phyloP scores from a whole-genome alignment of 2,797 vertebrate genomes.

The Malacoraja senta region DNA sequence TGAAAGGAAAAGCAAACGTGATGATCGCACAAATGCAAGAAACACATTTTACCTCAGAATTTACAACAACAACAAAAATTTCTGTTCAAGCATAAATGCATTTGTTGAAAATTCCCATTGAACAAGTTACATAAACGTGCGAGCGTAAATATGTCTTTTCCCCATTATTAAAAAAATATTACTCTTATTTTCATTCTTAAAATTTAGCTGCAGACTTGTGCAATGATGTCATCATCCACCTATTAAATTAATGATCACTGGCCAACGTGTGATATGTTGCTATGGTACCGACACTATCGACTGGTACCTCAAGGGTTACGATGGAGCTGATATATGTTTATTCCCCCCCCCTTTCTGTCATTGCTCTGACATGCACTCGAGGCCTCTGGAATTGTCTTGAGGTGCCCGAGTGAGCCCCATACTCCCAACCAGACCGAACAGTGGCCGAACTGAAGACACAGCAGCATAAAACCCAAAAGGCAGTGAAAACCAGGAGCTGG shows the following conservation, averaged over 20 bases:
- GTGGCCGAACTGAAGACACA: background rate
- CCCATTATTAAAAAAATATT: background rate
- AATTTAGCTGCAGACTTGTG: slow-evolving; percentile 10
- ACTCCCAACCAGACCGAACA: background rate
- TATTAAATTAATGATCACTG: slow-evolving; percentile 32
- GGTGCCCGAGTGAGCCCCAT: background rate
- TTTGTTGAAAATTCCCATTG: background rate
- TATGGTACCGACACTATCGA: slow-evolving; percentile 22
- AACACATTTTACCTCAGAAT: background rate
- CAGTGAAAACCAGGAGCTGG: no score
- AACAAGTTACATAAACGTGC: background rate
- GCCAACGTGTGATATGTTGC: slow-evolving; percentile 29
- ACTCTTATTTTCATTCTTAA: slow-evolving; percentile 35
- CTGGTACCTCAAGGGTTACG: slow-evolving; percentile 14
- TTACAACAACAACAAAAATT: background rate
- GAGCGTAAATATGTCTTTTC: background rate
- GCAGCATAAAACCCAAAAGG: background rate
- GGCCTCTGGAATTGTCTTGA: slow-evolving; percentile 14
- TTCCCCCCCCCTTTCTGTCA: background rate
- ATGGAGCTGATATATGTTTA: background rate
- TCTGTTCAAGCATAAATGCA: background rate
- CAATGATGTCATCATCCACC: slow-evolving; percentile 27
- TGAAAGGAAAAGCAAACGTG: no score
- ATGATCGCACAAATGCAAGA: background rate
- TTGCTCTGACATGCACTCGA: background rate